Evolutionary conservation across 2,888 invertebrate species (phyloP).

Genomic region (Cephus spinipes): DNA sequence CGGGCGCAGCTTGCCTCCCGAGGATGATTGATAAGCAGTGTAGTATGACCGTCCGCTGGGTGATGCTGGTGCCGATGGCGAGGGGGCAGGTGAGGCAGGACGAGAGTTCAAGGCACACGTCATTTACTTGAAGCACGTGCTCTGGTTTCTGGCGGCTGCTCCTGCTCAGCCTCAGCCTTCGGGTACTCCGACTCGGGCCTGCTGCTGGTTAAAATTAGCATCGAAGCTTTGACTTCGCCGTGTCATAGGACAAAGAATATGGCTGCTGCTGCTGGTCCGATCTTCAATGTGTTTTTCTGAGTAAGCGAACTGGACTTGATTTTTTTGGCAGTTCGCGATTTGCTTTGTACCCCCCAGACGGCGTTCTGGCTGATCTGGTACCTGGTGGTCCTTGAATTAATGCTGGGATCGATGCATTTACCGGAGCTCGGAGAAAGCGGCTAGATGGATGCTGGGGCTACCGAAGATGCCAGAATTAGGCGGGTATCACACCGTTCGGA

Average conservation of each 20-base stretch:
- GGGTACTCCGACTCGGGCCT: constrained; percentile 20
- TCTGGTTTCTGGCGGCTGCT: constrained; percentile 63
- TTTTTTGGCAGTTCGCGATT: constrained; percentile 40
- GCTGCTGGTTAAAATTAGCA: constrained; percentile 55
- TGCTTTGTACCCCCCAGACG: too few relatives aligned
- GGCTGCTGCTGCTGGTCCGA: constrained; percentile 25
- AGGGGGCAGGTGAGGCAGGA: constrained; percentile 17
- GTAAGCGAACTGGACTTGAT: too few relatives aligned
- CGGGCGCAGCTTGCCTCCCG: neutral
- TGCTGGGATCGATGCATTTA: too few relatives aligned
- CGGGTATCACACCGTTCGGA: too few relatives aligned
- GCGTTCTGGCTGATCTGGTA: too few relatives aligned
- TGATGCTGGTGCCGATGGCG: neutral
- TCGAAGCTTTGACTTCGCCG: constrained; percentile 53
- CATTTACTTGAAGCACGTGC: constrained; percentile 63
- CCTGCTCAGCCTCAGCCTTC: constrained; percentile 52
- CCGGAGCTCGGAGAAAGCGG: too few relatives aligned
- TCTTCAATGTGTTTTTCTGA: neutral
- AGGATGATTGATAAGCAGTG: constrained; percentile 13
- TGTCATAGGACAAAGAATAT: constrained; percentile 59
- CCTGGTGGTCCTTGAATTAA: too few relatives aligned
- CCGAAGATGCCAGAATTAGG: too few relatives aligned
- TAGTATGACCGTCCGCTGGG: neutral
- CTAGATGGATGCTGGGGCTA: too few relatives aligned
- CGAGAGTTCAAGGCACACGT: constrained; percentile 54